Percentiles rank a stretch among this genome's conserved stretches.
Conservation (phyloP, 2,888 invertebrate genomes). For the Morpho deidamia region DNA sequence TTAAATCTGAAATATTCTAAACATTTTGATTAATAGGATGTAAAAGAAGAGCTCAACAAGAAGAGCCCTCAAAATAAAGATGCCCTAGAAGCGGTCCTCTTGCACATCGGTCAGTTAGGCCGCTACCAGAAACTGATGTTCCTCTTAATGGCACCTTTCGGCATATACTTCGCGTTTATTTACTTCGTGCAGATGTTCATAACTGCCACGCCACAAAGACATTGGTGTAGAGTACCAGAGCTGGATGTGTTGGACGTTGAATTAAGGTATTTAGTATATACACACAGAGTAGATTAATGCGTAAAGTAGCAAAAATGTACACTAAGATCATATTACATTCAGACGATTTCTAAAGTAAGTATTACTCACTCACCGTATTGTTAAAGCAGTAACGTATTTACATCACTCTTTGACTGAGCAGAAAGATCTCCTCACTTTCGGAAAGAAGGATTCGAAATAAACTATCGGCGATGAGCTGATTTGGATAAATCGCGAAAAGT, state of each 20-base stretch:
- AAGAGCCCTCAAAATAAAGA: slow-evolving; percentile 35
- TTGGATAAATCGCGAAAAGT: too few species aligned
- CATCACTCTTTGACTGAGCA: too few species aligned
- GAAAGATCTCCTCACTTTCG: too few species aligned
- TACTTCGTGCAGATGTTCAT: slow-evolving; percentile 70
- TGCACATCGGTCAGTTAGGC: slow-evolving; percentile 59
- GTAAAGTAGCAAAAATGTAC: too few species aligned
- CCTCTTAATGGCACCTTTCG: slow-evolving; percentile 56
- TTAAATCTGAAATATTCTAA: too few species aligned
- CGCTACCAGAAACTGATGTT: slow-evolving; percentile 60
- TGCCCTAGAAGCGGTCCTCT: slow-evolving; percentile 49
- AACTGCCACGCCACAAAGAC: slow-evolving; percentile 54
- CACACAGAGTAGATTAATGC: too few species aligned
- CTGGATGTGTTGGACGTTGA: slow-evolving; percentile 45
- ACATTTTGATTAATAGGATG: slow-evolving; percentile 2
- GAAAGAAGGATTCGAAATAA: too few species aligned
- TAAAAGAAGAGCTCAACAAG: slow-evolving; percentile 35
- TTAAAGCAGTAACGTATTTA: too few species aligned
- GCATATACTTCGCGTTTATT: slow-evolving; percentile 58
- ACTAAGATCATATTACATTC: too few species aligned
- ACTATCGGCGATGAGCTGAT: too few species aligned
- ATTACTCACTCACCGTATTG: too few species aligned
- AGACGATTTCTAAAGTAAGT: too few species aligned
- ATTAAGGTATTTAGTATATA: slow-evolving; percentile 41
- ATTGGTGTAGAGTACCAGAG: slow-evolving; percentile 63